These are phyloP conservation scores for Mus pahari DNA, from an alignment of 2,113 vertebrate species.

Conservation along the genomic window DNA sequence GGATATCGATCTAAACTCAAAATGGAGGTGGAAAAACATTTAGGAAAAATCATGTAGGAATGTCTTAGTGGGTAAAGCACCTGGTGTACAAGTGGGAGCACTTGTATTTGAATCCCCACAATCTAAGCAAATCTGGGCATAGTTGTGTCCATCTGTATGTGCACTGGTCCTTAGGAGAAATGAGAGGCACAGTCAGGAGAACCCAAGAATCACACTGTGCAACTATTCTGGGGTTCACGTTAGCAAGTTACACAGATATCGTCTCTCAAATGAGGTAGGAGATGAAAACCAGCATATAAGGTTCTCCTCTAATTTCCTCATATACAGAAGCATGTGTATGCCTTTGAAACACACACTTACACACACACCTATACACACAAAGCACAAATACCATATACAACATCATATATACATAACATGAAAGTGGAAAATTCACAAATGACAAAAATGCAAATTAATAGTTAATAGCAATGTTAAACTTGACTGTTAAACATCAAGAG, in stretches of 20 bases:
- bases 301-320: not conserved
- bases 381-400: no score
- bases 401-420: not conserved
- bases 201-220: not conserved
- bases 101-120: not conserved
- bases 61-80: no score
- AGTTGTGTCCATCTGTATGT: not conserved
- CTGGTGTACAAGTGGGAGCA: not conserved
- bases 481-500: not conserved
- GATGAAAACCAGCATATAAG: not conserved
- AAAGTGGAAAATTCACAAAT: not conserved
- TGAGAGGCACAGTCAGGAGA: not conserved
- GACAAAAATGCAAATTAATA: not conserved
- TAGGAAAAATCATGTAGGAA: no score
- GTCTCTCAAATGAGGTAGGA: not conserved
- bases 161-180: not conserved
- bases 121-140: not conserved
- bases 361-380: not conserved
- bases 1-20: not conserved
- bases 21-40: not conserved
- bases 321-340: not conserved
- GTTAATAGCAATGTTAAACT: not conserved
- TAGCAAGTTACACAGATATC: not conserved
- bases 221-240: not conserved
- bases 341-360: no score